Base-by-base conservation (phyloP, 2,888 invertebrate species). In the Eupeodes latifasciatus region DNA sequence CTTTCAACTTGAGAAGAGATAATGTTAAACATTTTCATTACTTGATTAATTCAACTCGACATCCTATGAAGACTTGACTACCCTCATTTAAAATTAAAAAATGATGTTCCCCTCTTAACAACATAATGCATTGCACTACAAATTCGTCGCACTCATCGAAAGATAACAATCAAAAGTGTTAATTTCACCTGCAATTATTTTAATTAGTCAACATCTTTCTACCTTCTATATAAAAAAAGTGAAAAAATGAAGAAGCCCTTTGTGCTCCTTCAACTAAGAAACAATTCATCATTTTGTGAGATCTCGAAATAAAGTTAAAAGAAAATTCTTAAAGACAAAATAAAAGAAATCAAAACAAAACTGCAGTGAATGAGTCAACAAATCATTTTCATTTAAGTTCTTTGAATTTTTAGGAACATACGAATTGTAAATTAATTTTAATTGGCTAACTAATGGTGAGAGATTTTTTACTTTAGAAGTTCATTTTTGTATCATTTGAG, bases 131-230 rank as follows among this genome's bases (percentile, higher is more conserved):
- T 55, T 40, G 40, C 40, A 40, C 4, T 40, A 3, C 36, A 40
- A 40, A 71, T 53, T 16, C 69, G 36, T 36, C 34, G 27, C 53
- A n/a, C 16, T 6, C 27, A n/a, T 4, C 0, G 2, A 27, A 12
- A 34, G 69, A 71, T 71, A 55, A 40, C 12, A 55, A 71, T 71
- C 53, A 19, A 71, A 55, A 71, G 69, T 71, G 69, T 71, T 71
- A 71, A 71, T 71, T 71, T 53, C 69, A 71, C 12, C 55, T 16
- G 69, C 69, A 71, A 71, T 71, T 71, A 71, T 71, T 71, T 71
- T 71, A 71, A 71, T 71, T 71, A 71, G 40, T 53, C 36, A 55
- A 40, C 69, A 67, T 71, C 69, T 34, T 16, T 14, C 3, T 27
- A 27, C 44, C 44, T 44, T 14, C 27, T 14, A 27, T 9, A 16